A percentile compares a stretch with the other conserved stretches of the same genome.
phyloP scores from a whole-genome alignment of 1,140 invertebrate genomes.

The Phenacoccus solenopsis region DNA sequence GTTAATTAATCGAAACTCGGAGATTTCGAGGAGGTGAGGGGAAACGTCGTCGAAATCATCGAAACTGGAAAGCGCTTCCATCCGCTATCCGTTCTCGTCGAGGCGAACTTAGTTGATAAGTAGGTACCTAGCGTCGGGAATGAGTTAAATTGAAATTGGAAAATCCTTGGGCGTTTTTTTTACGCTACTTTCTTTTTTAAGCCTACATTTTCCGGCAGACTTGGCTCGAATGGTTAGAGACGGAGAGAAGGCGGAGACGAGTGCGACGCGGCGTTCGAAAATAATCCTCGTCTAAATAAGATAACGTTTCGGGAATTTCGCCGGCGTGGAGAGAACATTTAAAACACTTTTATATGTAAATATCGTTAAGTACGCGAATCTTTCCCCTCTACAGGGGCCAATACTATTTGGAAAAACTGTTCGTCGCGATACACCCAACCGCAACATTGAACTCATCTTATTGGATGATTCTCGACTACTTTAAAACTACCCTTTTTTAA shows the following conservation, averaged over 20 bases:
- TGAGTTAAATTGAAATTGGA: conserved; percentile 7
- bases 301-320: conserved; percentile 15
- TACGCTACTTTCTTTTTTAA: conserved; percentile 9
- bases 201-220: conserved; percentile 9
- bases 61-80: neutral
- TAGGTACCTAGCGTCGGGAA: conserved; percentile 7
- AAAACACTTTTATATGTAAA: conserved; percentile 18
- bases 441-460: conserved; percentile 17
- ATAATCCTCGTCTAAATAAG: conserved; percentile 18
- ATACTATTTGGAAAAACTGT: conserved; percentile 13
- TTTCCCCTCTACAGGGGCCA: conserved; percentile 7
- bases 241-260: neutral
- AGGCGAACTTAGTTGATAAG: neutral
- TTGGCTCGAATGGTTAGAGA: no score
- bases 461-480: conserved; percentile 13
- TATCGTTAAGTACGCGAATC: conserved; percentile 18
- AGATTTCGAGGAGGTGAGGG: no score
- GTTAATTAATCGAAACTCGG: no score
- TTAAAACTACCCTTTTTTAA: neutral
- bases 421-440: conserved; percentile 14
- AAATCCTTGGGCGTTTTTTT: conserved; percentile 9
- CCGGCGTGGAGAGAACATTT: conserved; percentile 15
- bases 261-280: neutral
- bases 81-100: neutral
- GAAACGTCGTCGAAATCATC: no score